Conservation (phyloP, 2,888 invertebrate genomes). For the Mythimna albipuncta region DNA sequence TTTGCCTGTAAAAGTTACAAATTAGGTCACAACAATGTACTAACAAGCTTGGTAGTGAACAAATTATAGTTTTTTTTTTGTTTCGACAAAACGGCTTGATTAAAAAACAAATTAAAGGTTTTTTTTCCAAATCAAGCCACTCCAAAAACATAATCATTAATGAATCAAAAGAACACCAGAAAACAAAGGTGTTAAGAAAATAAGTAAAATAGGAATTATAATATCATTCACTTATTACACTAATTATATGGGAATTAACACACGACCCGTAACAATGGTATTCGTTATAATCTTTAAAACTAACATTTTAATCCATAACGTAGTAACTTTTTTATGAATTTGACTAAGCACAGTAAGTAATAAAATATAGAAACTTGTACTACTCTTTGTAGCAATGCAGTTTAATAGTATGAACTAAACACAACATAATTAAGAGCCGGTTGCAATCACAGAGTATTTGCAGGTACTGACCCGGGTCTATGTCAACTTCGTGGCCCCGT, state of each 20-base stretch:
- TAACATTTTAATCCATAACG: too few relatives aligned
- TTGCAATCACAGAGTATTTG: too few relatives aligned
- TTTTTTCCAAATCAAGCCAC: too few relatives aligned
- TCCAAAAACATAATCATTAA: not conserved
- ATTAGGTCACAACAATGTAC: constrained; percentile 19
- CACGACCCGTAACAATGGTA: not conserved
- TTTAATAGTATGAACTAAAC: not conserved
- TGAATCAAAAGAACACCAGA: not conserved
- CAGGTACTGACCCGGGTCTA: too few relatives aligned
- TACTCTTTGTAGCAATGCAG: not conserved
- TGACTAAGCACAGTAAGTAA: not conserved
- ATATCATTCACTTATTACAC: not conserved
- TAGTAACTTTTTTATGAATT: not conserved
- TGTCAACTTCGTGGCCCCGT: too few relatives aligned
- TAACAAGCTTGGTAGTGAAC: constrained; percentile 10
- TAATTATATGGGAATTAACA: not conserved
- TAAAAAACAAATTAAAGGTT: too few relatives aligned
- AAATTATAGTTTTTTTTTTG: not conserved
- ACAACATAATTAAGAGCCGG: not conserved
- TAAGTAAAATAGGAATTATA: not conserved
- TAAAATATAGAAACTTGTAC: not conserved
- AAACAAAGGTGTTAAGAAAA: too few relatives aligned
- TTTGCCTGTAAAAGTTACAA: constrained; percentile 67
- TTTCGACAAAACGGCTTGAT: not conserved
- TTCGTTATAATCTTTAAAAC: too few relatives aligned